Conservation (phyloP, 2,113 vertebrate genomes). For the Taurulus bubalis region DNA sequence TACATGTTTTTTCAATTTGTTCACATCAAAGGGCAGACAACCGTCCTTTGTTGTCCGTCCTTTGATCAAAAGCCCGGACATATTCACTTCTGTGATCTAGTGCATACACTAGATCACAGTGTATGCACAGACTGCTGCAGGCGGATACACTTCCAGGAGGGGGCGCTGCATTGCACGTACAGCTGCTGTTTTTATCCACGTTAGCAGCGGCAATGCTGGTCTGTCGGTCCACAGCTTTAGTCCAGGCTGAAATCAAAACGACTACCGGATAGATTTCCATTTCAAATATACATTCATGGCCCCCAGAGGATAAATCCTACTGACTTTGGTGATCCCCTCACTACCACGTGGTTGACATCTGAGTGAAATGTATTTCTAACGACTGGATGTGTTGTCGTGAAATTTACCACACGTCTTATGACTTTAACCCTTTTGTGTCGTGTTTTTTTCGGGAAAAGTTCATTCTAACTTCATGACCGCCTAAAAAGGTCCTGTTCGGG, state of each 20-base stretch:
- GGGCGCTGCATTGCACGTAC: background rate
- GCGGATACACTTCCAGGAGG: background rate
- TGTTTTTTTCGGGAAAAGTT: too few relatives aligned
- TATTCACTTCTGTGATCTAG: slow-evolving; percentile 27
- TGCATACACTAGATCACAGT: background rate
- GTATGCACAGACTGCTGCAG: background rate
- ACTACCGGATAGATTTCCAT: background rate
- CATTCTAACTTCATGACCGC: too few relatives aligned
- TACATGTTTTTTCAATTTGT: slow-evolving; percentile 44
- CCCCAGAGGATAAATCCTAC: background rate
- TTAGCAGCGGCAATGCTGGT: background rate
- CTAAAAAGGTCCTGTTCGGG: background rate
- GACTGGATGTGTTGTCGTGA: background rate
- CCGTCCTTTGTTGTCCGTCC: slow-evolving; percentile 23
- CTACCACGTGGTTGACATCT: background rate
- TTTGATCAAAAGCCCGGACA: slow-evolving; percentile 34
- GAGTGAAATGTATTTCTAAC: background rate
- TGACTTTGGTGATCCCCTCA: background rate
- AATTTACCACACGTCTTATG: background rate
- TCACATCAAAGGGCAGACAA: slow-evolving; percentile 31
- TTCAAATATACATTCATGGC: background rate
- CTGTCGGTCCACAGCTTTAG: background rate
- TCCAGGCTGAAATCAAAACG: background rate
- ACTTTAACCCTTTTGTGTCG: too few relatives aligned
- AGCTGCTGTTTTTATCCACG: background rate